These are phyloP conservation scores for Cynodonichthys magdalenae DNA, from an alignment of 2,797 vertebrate genomes.

Conservation along the genomic window DNA sequence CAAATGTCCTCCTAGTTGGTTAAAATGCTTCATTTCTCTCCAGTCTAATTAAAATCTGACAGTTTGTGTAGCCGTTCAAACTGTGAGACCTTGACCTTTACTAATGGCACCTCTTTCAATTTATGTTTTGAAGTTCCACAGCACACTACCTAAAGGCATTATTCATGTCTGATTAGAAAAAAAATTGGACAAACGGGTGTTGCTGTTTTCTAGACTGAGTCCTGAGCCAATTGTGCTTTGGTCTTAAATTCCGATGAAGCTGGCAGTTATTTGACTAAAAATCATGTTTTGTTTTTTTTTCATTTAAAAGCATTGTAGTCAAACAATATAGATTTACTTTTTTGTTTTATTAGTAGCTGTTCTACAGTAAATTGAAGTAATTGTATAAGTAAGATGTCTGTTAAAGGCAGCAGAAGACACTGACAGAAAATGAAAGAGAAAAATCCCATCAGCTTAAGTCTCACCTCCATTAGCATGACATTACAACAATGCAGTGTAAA, in stretches of 20 bases:
- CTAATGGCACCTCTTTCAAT: constrained; percentile 35
- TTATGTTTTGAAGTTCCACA: constrained; percentile 28
- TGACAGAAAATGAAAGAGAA: background rate
- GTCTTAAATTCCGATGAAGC: background rate
- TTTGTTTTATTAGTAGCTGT: too few species aligned
- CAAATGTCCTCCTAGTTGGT: constrained; percentile 5
- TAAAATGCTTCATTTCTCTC: constrained; percentile 22
- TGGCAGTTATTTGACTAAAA: background rate
- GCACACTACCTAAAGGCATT: constrained; percentile 23
- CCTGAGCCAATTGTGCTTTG: constrained; percentile 3
- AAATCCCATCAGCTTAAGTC: constrained; percentile 1
- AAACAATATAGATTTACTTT: background rate
- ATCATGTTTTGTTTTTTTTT: too few species aligned
- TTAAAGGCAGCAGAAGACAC: background rate
- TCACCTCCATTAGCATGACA: constrained; percentile 20
- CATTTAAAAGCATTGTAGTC: too few species aligned
- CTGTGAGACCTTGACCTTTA: constrained; percentile 57
- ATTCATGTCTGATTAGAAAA: background rate
- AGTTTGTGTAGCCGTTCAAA: constrained; percentile 39
- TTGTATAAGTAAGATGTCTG: background rate
- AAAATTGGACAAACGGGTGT: constrained; percentile 7
- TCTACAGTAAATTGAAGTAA: background rate
- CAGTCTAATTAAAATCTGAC: constrained; percentile 45
- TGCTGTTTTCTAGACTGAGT: constrained; percentile 14
- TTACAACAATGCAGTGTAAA: constrained; percentile 16